Evolutionary conservation across 2,888 invertebrate genomes (phyloP).

Genomic region (Nemotelus pantherinus): DNA sequence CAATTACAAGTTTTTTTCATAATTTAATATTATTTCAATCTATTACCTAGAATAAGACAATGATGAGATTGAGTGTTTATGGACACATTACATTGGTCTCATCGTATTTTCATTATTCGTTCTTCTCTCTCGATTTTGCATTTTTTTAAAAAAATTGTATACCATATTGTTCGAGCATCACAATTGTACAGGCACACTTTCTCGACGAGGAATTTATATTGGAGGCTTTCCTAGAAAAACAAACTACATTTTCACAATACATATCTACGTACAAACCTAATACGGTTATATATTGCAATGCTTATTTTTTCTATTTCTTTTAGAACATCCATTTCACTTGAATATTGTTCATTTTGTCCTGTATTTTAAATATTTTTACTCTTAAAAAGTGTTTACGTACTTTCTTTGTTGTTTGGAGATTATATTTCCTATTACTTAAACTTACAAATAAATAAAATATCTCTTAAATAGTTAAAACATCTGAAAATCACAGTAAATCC

Average conservation of each 20-base stretch:
- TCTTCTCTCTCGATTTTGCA: not conserved
- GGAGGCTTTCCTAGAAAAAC: slow-evolving; percentile 41
- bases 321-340: not conserved
- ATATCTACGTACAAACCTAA: slow-evolving; percentile 12
- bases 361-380: slow-evolving; percentile 27
- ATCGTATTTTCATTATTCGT: slow-evolving; percentile 15
- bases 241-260: slow-evolving; percentile 1
- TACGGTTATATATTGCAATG: slow-evolving; percentile 4
- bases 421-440: slow-evolving; percentile 29
- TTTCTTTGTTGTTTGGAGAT: slow-evolving; percentile 30
- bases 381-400: not conserved
- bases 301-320: slow-evolving; percentile 17
- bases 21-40: slow-evolving; percentile 3
- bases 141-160: not conserved
- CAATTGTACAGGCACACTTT: slow-evolving; percentile 43
- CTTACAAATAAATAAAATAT: slow-evolving; percentile 38
- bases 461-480: slow-evolving; percentile 19
- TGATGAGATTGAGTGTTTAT: slow-evolving; percentile 15
- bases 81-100: not conserved
- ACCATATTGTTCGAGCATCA: slow-evolving; percentile 36
- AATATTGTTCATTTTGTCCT: slow-evolving; percentile 22
- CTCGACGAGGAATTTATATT: slow-evolving; percentile 20
- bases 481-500: slow-evolving; percentile 79
- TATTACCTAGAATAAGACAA: not conserved
- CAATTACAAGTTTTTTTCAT: slow-evolving; percentile 9